Evolutionary conservation across 1,140 invertebrate species (phyloP).

Genomic region (Elymnias hypermnestra): DNA sequence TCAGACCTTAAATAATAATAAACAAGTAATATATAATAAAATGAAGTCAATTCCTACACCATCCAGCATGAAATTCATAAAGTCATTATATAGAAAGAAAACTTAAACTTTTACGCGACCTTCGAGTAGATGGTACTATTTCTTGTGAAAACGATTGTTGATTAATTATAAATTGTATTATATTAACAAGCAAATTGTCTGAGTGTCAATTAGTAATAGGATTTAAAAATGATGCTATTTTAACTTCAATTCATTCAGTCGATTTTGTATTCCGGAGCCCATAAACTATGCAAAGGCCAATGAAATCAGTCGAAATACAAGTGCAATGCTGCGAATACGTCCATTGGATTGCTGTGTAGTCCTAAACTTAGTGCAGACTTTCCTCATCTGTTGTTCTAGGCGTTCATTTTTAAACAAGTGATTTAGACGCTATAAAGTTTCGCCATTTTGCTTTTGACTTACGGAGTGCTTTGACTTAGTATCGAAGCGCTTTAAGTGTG

Average conservation of each 20-base stretch:
- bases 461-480: constrained; percentile 32
- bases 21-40: too few relatives aligned
- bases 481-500: constrained; percentile 29
- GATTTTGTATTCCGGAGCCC: constrained; percentile 40
- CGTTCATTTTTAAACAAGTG: constrained; percentile 56
- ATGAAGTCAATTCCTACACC: too few relatives aligned
- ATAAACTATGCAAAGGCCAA: constrained; percentile 41
- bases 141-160: too few relatives aligned
- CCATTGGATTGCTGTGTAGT: constrained; percentile 37
- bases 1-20: too few relatives aligned
- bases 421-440: constrained; percentile 47
- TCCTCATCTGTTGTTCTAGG: constrained; percentile 33
- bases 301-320: constrained; percentile 43
- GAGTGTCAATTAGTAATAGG: too few relatives aligned
- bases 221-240: too few relatives aligned
- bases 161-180: too few relatives aligned
- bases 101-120: too few relatives aligned
- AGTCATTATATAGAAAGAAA: too few relatives aligned
- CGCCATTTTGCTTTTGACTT: constrained; percentile 36
- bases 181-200: too few relatives aligned
- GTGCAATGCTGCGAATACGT: constrained; percentile 38
- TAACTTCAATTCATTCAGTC: constrained; percentile 30
- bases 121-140: too few relatives aligned
- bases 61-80: too few relatives aligned
- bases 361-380: constrained; percentile 44